phyloP scores from a whole-genome alignment of 2,797 vertebrate species.

The Fistularia tabacaria region DNA sequence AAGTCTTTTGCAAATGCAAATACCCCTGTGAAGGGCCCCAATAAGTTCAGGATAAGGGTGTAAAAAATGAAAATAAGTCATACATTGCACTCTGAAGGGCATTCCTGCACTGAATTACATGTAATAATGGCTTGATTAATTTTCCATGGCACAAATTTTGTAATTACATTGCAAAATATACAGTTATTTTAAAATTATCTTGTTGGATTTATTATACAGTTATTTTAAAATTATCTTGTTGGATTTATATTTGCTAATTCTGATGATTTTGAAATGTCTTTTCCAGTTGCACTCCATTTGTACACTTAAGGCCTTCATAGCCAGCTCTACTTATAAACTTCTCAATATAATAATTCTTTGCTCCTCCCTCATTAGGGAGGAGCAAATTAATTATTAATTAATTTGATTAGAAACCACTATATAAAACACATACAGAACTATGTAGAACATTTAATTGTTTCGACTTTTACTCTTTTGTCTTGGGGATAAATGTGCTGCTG shows the following conservation, averaged over 20 bases:
- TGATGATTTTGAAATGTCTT: constrained; percentile 7
- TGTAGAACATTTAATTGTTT: constrained; percentile 58
- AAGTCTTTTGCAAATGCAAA: constrained; percentile 30
- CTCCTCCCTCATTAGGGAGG: constrained; percentile 6
- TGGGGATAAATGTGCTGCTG: constrained; percentile 61
- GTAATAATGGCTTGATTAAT: neutral
- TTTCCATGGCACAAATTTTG: constrained; percentile 5
- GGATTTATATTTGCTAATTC: neutral
- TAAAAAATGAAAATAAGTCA: constrained; percentile 35
- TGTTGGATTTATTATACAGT: neutral
- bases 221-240: neutral
- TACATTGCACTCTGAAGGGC: constrained; percentile 10
- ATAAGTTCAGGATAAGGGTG: constrained; percentile 26
- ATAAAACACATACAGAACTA: constrained; percentile 34
- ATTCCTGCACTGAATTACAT: constrained; percentile 6
- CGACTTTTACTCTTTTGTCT: constrained; percentile 41
- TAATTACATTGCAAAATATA: neutral
- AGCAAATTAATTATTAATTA: too few relatives aligned
- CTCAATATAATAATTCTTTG: neutral
- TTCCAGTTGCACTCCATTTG: neutral
- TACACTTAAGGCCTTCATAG: neutral
- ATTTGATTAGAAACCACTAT: constrained; percentile 20
- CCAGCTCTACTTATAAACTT: neutral
- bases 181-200: neutral
- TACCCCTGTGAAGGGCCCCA: constrained; percentile 27